These are phyloP conservation scores for Schmidtea mediterranea DNA, from an alignment of 1,140 invertebrate species.

Conservation along the genomic window DNA sequence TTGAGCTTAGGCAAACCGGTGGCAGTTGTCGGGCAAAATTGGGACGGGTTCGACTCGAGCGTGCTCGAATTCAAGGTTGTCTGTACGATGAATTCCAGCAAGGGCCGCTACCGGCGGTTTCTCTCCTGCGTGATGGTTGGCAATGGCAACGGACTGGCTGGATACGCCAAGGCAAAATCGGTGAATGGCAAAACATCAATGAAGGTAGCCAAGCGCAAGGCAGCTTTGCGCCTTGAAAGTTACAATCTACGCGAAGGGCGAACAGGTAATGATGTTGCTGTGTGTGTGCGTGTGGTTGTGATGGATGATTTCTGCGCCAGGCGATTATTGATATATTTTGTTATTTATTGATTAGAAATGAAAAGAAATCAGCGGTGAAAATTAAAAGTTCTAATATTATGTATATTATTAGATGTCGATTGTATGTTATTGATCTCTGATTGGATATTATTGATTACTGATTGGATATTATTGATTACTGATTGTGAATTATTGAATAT, in stretches of 20 bases:
- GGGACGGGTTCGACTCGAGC: constrained; percentile 58
- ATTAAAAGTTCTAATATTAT: too few species aligned
- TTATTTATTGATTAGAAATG: too few species aligned
- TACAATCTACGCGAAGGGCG: neutral
- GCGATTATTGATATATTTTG: too few species aligned
- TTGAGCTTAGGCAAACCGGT: constrained; percentile 58
- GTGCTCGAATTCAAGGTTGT: constrained; percentile 52
- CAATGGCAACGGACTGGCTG: constrained; percentile 57
- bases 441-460: too few species aligned
- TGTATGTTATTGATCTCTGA: too few species aligned
- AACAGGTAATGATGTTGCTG: neutral
- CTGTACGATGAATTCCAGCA: constrained; percentile 51
- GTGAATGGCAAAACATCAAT: neutral
- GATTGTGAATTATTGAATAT: too few species aligned
- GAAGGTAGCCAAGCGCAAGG: neutral
- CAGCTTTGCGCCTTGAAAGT: neutral
- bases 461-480: too few species aligned
- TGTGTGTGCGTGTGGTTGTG: too few species aligned
- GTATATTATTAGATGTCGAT: too few species aligned
- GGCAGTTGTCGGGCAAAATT: constrained; percentile 41
- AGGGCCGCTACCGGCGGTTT: constrained; percentile 42
- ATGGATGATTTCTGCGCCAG: too few species aligned
- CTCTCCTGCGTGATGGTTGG: constrained; percentile 51
- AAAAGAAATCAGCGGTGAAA: too few species aligned
- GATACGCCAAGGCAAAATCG: constrained; percentile 9